A percentile compares a stretch with the other conserved stretches of the same genome.
Conservation (phyloP, 2,113 vertebrate species). For the Pholis gunnellus region DNA sequence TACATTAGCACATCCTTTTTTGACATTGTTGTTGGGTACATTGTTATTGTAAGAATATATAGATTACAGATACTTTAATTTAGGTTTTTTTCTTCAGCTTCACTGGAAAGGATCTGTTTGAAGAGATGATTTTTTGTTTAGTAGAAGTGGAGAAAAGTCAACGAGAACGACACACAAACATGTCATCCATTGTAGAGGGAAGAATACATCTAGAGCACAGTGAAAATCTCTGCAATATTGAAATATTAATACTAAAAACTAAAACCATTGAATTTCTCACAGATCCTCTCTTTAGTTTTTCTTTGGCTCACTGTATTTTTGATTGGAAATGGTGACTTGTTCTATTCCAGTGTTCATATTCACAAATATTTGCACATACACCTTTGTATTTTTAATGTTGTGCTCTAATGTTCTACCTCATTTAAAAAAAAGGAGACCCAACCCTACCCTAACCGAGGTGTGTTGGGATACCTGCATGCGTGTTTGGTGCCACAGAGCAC, state of each 20-base stretch:
- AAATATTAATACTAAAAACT: not conserved
- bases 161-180: not conserved
- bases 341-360: slow-evolving; percentile 24
- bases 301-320: slow-evolving; percentile 16
- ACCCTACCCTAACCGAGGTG: not conserved
- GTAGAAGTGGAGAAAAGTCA: not conserved
- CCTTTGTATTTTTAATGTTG: not conserved
- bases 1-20: not conserved
- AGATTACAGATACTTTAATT: not conserved
- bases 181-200: not conserved
- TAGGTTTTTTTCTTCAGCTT: not conserved
- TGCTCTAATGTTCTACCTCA: slow-evolving; percentile 1
- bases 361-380: slow-evolving; percentile 27
- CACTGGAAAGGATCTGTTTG: not conserved
- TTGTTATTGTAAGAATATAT: not conserved
- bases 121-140: not conserved
- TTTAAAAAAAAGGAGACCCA: not conserved
- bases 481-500: not conserved
- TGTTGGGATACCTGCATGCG: not conserved
- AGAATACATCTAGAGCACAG: not conserved
- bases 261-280: slow-evolving; percentile 1
- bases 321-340: slow-evolving; percentile 4
- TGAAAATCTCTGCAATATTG: not conserved
- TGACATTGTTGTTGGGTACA: not conserved
- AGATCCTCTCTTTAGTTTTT: slow-evolving; percentile 12